Conservation (phyloP, 2,888 invertebrate species). For the Tholera decimalis region DNA sequence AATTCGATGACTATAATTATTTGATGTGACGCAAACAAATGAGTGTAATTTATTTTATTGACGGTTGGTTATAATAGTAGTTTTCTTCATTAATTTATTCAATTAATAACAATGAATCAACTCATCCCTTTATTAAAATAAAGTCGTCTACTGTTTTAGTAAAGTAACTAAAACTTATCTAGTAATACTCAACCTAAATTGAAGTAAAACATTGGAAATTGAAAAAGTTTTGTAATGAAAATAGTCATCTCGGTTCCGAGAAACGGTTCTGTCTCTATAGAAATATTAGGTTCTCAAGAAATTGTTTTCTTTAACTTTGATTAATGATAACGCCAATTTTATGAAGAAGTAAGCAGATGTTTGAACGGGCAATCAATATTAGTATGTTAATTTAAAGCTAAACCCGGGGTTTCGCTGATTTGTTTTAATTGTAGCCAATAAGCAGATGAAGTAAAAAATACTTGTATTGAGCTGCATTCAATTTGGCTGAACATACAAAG, state of each 20-base stretch:
- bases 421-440: neutral
- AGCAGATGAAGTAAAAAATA: too few species aligned
- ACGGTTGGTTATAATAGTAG: slow-evolving; percentile 4
- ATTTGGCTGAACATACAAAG: too few species aligned
- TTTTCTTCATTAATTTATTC: slow-evolving; percentile 1
- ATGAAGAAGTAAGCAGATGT: neutral
- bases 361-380: slow-evolving; percentile 7
- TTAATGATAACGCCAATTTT: slow-evolving; percentile 33
- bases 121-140: slow-evolving; percentile 10
- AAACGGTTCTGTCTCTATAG: slow-evolving; percentile 32
- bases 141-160: slow-evolving; percentile 8
- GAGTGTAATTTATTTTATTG: slow-evolving; percentile 1
- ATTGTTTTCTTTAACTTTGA: slow-evolving; percentile 46
- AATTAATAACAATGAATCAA: slow-evolving; percentile 38
- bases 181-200: slow-evolving; percentile 40
- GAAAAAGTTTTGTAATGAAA: slow-evolving; percentile 58
- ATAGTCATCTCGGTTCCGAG: slow-evolving; percentile 50
- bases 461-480: too few species aligned
- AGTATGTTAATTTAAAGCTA: neutral
- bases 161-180: slow-evolving; percentile 29
- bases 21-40: neutral
- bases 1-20: too few species aligned
- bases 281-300: slow-evolving; percentile 36
- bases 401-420: neutral
- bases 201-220: slow-evolving; percentile 46